Evolutionary conservation across 2,113 vertebrate species (phyloP).

Genomic region (Butorides virescens): DNA sequence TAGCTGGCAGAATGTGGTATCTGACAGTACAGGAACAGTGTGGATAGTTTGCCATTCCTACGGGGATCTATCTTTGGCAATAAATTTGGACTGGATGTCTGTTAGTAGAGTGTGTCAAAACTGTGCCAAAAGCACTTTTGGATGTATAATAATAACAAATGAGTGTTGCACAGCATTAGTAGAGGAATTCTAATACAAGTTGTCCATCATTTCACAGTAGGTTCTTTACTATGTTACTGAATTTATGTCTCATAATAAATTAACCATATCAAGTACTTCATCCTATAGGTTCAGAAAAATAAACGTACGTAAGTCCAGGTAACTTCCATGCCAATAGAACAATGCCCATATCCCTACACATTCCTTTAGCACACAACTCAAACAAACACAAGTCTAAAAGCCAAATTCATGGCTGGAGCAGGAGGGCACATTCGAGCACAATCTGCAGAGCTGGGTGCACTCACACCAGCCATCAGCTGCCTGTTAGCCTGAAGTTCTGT

Average conservation of each 20-base stretch:
- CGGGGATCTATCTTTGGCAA: conserved; percentile 43
- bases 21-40: conserved; percentile 23
- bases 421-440: neutral
- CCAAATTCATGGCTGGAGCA: neutral
- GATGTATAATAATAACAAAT: conserved; percentile 61
- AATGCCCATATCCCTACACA: neutral
- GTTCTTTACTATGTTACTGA: conserved; percentile 45
- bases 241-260: conserved; percentile 57
- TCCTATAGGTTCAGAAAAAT: conserved; percentile 16
- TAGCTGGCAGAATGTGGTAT: conserved; percentile 29
- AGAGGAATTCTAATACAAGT: conserved; percentile 51
- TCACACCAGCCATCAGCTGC: rapidly evolving
- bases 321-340: neutral
- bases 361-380: neutral
- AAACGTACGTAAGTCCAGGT: conserved; percentile 10
- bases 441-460: rapidly evolving
- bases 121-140: conserved; percentile 63
- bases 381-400: neutral
- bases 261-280: conserved; percentile 34
- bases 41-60: conserved; percentile 38
- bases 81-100: conserved; percentile 59
- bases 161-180: conserved; percentile 28
- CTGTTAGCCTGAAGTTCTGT: neutral
- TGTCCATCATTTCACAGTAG: conserved; percentile 54
- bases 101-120: conserved; percentile 45